Evolutionary conservation across 2,113 vertebrate species (phyloP).

Genomic region (Myrmophylax atrothorax): DNA sequence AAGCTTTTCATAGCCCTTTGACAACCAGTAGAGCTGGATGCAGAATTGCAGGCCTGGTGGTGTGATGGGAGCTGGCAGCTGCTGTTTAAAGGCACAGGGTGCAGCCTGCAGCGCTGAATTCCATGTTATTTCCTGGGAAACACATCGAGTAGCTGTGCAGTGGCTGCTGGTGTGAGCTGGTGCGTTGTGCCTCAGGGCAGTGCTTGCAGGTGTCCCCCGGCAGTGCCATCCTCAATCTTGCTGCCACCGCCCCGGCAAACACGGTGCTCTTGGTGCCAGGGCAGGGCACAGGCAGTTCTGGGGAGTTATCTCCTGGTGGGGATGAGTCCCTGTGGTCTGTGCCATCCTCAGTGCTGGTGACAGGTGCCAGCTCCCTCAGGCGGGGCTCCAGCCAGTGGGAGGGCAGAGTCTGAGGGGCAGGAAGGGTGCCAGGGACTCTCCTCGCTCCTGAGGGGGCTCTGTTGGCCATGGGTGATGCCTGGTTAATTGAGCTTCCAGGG

Average conservation of each 20-base stretch:
- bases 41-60: neutral
- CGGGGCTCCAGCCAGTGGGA: neutral
- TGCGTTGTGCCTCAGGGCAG: neutral
- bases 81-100: neutral
- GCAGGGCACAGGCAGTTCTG: neutral
- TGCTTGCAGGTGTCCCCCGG: neutral
- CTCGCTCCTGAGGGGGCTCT: neutral
- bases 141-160: neutral
- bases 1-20: constrained; percentile 45
- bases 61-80: neutral
- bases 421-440: neutral
- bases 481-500: neutral
- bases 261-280: accelerated
- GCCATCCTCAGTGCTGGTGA: neutral
- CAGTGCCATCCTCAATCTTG: neutral
- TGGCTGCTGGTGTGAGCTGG: neutral
- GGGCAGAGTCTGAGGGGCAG: neutral
- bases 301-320: neutral
- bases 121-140: neutral
- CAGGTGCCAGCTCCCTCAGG: neutral
- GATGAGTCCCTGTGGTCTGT: neutral
- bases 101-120: neutral
- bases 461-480: accelerated
- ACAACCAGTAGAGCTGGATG: neutral
- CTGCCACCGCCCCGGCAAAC: neutral